Base-by-base conservation (phyloP, 1,140 invertebrate species). In the Drosophila ohnishii region DNA sequence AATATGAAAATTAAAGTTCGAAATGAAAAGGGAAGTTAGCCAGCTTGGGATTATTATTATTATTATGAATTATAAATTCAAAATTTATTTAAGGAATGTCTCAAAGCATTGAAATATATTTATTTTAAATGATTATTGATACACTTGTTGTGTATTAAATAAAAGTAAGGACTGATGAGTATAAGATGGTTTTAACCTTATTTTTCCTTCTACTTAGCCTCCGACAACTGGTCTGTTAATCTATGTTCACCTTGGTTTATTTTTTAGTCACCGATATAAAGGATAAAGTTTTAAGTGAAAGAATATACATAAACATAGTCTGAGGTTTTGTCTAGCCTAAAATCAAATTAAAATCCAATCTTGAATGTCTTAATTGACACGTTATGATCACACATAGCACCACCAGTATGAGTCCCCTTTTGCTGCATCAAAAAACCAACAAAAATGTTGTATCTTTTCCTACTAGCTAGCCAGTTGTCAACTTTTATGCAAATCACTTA, bases 301-400 rank as follows among this genome's bases (percentile, higher is more conserved):
- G 42, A 11, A 35, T 63, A 30, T 11, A 1, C 8, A 28, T 10
- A 11, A 39, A 4, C 22, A 7, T 9, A 19, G 22, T 44, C 30
- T 45, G 32, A 32, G 35, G 32, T 28, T n/a, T 40, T 51, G 19
- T 48, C 47, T 64, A 39, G 35, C 28, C 47, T 22, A 66, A 83
- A 85, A 90, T 90, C 60, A 69, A 85, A 82, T 90, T 88, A 88
- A 90, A 85, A 87, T 69, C 58, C 87, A 90, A 87, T 90, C 78
- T 90, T 60, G 63, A 76, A 67, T 78, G 75, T 84, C 78, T 81
- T 81, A 86, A 86, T 89, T 79, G 51, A 40, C 50, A 42, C 39
- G 59, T 58, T 47, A 11, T 45, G 14, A 32, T 28, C 9, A 39
- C 9, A 58, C 53, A 56, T 32, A 10, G 10, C 9, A 22, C 42